These are phyloP conservation scores for Macroglossus sobrinus DNA, from an alignment of 2,113 vertebrate species.

Conservation along the genomic window DNA sequence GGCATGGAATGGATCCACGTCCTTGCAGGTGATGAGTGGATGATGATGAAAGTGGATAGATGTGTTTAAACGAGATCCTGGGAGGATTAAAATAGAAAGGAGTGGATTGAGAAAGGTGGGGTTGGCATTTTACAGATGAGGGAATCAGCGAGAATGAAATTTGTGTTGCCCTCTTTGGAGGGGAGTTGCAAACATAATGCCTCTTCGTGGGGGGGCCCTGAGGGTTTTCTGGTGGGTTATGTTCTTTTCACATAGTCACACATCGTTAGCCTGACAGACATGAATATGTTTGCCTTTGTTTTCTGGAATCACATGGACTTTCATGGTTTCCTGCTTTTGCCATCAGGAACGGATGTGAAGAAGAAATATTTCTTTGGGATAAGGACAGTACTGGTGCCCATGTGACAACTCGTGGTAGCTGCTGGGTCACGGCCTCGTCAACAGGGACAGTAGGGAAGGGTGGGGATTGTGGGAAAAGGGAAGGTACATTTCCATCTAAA, in stretches of 20 bases:
- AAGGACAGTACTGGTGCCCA: not conserved
- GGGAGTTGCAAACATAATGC: not conserved
- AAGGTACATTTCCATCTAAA: not conserved
- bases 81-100: not conserved
- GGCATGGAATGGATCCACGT: not conserved
- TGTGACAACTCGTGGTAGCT: not conserved
- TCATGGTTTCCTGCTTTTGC: not conserved
- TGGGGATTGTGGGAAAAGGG: not conserved
- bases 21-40: constrained; percentile 5
- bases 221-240: not conserved
- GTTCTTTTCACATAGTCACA: not conserved
- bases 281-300: not conserved
- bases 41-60: not conserved
- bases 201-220: accelerated
- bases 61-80: not conserved
- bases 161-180: not conserved
- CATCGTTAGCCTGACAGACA: not conserved
- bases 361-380: not conserved
- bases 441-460: not conserved
- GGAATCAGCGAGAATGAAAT: not conserved
- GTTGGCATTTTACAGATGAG: not conserved
- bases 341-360: not conserved
- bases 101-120: not conserved
- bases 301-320: not conserved
- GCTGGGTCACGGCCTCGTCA: not conserved